Evolutionary conservation across 2,113 vertebrate species (phyloP), one percentile per base, ranked within the genome.

Genomic region (Aegithalos caudatus): DNA sequence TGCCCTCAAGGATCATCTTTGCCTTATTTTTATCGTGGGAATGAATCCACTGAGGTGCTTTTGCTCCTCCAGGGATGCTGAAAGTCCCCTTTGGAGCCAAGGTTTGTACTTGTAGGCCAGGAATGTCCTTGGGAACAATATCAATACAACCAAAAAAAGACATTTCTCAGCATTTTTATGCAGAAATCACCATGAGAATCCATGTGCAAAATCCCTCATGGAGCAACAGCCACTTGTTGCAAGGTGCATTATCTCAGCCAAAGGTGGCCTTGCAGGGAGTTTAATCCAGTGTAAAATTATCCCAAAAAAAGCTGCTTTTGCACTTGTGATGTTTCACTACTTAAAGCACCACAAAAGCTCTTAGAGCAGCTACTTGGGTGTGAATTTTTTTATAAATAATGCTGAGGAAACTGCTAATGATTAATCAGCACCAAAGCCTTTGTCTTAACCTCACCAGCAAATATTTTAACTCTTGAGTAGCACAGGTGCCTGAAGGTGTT

Each of bases 181-280:
- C 11, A 9, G 13, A 37, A 37, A 67, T 54, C n/a, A 11, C 18
- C 3, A 2, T 3, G n/a, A 42, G 19, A 42, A 67, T n/a, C 74
- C 11, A 10, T 0, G 6, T 73, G 23, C 5, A 37, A 67, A 61
- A 48, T 7, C n/a, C n/a, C 31, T 45, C 31, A 7, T 24, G 13
- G 22, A 37, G 53, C 60, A 29, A 38, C 13, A 60, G 31, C 12
- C 14, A 2, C 53, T 27, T 50, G 48, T 53, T 58, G 13, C 18
- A 10, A 47, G n/a, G 27, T 69, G 33, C 10, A 0, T 64, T 47
- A 22, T 24, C 47, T 57, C 38, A 27, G 28, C 27, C 4, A 7
- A 51, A 42, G 4, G 12, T 3, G 24, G 9, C n/a, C 62, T 31
- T 25, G 0, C 0, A 5, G 24, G 25, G 47, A 25, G 6, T 27